Conservation (phyloP, 2,888 invertebrate genomes). For the Drosophila suboccidentalis region DNA sequence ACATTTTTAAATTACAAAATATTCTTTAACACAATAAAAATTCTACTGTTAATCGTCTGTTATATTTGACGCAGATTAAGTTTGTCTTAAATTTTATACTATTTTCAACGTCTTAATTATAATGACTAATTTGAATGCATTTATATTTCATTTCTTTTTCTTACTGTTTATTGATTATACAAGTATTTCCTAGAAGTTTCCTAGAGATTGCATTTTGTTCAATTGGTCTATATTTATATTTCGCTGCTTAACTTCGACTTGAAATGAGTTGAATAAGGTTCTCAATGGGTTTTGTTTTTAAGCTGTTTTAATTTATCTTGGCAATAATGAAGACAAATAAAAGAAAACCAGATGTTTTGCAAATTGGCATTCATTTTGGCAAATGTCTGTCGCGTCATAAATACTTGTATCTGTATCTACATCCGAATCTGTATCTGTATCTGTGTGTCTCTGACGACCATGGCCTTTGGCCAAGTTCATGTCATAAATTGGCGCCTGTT, state of each 20-base stretch:
- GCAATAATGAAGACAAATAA: slow-evolving; percentile 6
- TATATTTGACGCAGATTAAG: no score
- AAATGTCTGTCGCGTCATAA: slow-evolving; percentile 32
- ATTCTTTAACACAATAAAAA: no score
- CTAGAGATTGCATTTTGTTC: no score
- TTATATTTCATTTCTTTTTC: no score
- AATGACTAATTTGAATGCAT: no score
- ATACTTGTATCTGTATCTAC: slow-evolving; percentile 6
- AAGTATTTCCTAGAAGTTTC: no score
- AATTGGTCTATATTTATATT: background rate
- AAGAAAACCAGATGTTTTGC: slow-evolving; percentile 39
- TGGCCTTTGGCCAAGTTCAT: slow-evolving; percentile 61
- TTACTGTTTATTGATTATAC: no score
- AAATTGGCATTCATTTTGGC: slow-evolving; percentile 48
- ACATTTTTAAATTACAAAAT: no score
- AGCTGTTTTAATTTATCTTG: slow-evolving; percentile 1
- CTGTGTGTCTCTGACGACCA: slow-evolving; percentile 8
- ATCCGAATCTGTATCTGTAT: slow-evolving; percentile 10
- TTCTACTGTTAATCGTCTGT: no score
- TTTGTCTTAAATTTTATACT: background rate
- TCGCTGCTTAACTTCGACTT: background rate
- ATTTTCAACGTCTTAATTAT: background rate
- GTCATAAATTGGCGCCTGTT: slow-evolving; percentile 55
- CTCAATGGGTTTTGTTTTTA: background rate
- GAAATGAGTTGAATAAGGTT: background rate